Evolutionary conservation across 2,113 vertebrate species (phyloP).

Genomic region (Aramus guarauna): DNA sequence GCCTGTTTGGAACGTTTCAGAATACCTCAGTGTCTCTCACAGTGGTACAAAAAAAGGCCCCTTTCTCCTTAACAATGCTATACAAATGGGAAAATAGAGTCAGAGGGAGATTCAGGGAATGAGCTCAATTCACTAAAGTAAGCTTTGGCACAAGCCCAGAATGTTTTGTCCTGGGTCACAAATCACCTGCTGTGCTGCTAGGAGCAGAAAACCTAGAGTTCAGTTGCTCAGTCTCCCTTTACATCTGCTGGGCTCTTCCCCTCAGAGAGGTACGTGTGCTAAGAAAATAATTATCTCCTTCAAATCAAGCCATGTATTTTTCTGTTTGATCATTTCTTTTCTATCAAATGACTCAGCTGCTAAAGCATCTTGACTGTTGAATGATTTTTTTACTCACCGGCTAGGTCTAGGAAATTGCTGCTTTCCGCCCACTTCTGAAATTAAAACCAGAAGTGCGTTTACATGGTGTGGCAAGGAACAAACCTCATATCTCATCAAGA

Average conservation of each 20-base stretch:
- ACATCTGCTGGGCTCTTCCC: neutral
- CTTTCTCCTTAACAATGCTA: neutral
- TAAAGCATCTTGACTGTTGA: neutral
- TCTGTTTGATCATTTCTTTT: neutral
- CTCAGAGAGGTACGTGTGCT: neutral
- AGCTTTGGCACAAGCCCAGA: neutral
- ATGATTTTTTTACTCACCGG: neutral
- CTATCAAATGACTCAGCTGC: neutral
- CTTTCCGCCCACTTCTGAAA: neutral
- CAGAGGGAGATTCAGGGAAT: neutral
- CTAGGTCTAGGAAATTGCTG: neutral
- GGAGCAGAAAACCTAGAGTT: neutral
- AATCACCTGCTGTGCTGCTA: neutral
- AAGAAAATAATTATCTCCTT: neutral
- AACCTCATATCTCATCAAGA: neutral
- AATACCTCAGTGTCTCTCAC: neutral
- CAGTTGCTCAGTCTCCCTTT: neutral
- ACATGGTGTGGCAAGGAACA: neutral
- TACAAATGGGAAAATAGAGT: neutral
- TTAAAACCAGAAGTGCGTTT: slow-evolving; percentile 15
- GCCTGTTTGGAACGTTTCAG: neutral
- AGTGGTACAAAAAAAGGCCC: neutral
- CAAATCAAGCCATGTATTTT: neutral
- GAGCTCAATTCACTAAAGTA: neutral
- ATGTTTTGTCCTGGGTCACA: neutral